Evolutionary conservation across 2,888 invertebrate genomes (phyloP).

Genomic region (Petrophora chlorosata): DNA sequence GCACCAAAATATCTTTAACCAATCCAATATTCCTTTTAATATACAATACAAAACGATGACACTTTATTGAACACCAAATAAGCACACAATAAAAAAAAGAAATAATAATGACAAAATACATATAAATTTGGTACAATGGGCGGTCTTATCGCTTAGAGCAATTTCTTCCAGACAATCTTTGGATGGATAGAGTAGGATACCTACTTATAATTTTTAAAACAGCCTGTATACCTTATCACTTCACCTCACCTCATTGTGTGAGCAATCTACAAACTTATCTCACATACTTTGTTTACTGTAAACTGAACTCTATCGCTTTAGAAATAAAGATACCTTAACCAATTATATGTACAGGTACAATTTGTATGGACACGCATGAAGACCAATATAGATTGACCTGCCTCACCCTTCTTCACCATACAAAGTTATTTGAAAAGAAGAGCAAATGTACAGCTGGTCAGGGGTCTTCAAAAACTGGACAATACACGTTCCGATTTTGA

Average conservation of each 20-base stretch:
- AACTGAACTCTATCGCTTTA: conserved; percentile 15
- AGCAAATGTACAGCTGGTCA: conserved; percentile 9
- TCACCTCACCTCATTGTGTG: conserved; percentile 61
- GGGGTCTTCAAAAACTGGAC: conserved; percentile 50
- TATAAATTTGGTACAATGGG: too few species aligned
- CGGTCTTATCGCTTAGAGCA: too few species aligned
- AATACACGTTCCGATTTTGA: conserved; percentile 65
- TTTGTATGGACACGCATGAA: conserved; percentile 14
- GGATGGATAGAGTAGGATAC: not conserved
- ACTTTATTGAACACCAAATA: too few species aligned
- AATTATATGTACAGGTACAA: not conserved
- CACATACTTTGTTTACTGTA: conserved; percentile 16
- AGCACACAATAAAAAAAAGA: too few species aligned
- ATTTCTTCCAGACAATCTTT: too few species aligned
- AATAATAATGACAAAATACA: too few species aligned
- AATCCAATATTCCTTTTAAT: too few species aligned
- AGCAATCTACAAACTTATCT: conserved; percentile 58
- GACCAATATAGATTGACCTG: conserved; percentile 15
- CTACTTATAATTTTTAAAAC: conserved; percentile 23
- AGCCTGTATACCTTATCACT: conserved; percentile 74
- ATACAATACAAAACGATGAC: too few species aligned
- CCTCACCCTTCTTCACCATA: conserved; percentile 2
- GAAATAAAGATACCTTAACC: not conserved
- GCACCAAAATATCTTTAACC: too few species aligned
- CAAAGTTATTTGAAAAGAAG: conserved; percentile 22